Conservation (phyloP, 2,113 vertebrate species). For the Caranx ignobilis region DNA sequence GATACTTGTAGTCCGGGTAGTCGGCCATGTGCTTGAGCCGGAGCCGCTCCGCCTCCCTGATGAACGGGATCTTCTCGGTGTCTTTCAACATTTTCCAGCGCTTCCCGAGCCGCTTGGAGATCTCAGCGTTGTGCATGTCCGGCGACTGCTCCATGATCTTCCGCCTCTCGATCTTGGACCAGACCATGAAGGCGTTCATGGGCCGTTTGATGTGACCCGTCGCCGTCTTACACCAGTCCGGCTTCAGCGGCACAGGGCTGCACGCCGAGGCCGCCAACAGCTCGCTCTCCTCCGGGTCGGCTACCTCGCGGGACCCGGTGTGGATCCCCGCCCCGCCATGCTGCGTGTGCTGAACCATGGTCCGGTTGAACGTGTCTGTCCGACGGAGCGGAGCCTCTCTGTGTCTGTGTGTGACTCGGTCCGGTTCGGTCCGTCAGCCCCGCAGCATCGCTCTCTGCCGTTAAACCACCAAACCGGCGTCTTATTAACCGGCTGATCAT, state of each 20-base stretch:
- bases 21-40: conserved; percentile 99
- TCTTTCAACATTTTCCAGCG: conserved; percentile 95
- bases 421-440: background rate
- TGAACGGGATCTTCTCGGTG: conserved; percentile 95
- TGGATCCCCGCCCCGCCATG: conserved; percentile 83
- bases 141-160: conserved; percentile 97
- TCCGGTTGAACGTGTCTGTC: conserved; percentile 28
- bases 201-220: conserved; percentile 95
- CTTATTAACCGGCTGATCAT: conserved; percentile 85
- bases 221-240: conserved; percentile 95
- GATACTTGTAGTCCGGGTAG: conserved; percentile 98
- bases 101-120: conserved; percentile 96
- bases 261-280: conserved; percentile 83
- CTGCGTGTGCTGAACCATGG: conserved; percentile 91
- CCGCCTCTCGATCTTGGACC: conserved; percentile 95
- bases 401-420: too few relatives aligned
- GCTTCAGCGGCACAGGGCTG: conserved; percentile 87
- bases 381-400: conserved; percentile 6
- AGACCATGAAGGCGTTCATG: conserved; percentile 99
- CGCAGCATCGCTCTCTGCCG: conserved; percentile 72
- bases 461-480: conserved; percentile 81
- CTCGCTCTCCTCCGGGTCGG: conserved; percentile 89
- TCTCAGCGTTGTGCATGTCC: conserved; percentile 98
- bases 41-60: conserved; percentile 96
- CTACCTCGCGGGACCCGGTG: conserved; percentile 86